phyloP scores from a whole-genome alignment of 2,888 invertebrate species.

The Drosophila merina region DNA sequence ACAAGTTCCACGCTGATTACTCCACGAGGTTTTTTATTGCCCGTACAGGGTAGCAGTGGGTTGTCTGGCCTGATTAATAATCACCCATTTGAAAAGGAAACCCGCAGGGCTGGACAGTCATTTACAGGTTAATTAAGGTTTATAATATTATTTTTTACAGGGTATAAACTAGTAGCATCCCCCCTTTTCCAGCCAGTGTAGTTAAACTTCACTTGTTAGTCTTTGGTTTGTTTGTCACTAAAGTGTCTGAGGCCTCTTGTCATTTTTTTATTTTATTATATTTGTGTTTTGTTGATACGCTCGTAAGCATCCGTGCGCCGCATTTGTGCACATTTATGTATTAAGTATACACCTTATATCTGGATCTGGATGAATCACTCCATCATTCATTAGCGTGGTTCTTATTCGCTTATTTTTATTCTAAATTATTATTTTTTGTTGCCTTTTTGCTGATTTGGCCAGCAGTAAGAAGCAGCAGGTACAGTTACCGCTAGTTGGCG shows the following conservation, averaged over 20 bases:
- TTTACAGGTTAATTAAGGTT: too few species aligned
- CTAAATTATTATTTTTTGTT: neutral
- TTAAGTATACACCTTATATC: conserved; percentile 9
- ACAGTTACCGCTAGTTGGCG: conserved; percentile 32
- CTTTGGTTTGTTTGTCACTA: conserved; percentile 15
- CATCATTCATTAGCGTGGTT: conserved; percentile 37
- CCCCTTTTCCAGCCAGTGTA: neutral
- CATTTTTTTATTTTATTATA: conserved; percentile 13
- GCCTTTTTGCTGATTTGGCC: conserved; percentile 15
- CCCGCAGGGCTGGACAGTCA: too few species aligned
- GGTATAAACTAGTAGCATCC: neutral
- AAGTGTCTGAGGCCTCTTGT: conserved; percentile 7
- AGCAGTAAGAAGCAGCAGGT: conserved; percentile 26
- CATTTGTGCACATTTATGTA: conserved; percentile 26
- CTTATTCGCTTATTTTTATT: conserved; percentile 25
- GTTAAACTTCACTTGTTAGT: conserved; percentile 12
- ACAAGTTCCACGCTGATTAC: conserved; percentile 31
- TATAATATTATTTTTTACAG: neutral
- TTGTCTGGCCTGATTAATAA: neutral
- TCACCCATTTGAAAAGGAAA: too few species aligned
- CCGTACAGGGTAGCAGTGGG: conserved; percentile 14
- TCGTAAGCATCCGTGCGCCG: conserved; percentile 36
- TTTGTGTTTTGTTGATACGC: conserved; percentile 13
- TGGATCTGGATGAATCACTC: conserved; percentile 41
- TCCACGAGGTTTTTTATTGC: conserved; percentile 21